Percentiles rank a stretch among this genome's conserved stretches.
Conservation (phyloP, 2,113 vertebrate genomes). For the Australoheros scitulus region DNA sequence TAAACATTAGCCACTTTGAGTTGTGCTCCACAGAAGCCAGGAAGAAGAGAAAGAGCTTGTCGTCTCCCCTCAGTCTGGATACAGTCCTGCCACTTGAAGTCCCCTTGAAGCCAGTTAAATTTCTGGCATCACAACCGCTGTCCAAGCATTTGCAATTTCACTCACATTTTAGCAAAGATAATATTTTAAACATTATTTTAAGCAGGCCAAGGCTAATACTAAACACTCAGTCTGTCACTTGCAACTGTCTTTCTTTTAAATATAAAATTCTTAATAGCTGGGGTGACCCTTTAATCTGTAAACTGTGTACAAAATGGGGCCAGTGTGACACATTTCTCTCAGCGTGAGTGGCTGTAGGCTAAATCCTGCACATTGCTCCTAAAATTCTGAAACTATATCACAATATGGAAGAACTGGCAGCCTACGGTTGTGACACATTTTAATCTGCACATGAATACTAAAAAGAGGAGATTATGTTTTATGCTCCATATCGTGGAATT, state of each 20-base stretch:
- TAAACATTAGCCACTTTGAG: conserved; percentile 48
- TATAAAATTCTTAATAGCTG: conserved; percentile 1
- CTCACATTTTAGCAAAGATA: background rate
- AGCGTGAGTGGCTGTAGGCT: background rate
- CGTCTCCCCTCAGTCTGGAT: conserved; percentile 6
- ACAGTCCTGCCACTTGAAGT: background rate
- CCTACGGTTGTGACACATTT: background rate
- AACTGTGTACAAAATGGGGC: background rate
- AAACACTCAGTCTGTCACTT: background rate
- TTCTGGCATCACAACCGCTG: background rate
- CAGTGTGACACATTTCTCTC: background rate
- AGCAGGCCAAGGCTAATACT: background rate
- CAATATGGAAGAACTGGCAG: background rate
- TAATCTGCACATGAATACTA: background rate
- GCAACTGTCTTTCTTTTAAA: background rate
- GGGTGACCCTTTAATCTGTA: background rate
- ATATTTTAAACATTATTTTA: conserved; percentile 5
- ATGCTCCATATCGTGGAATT: background rate
- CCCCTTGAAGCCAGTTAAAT: background rate
- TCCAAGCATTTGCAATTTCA: background rate
- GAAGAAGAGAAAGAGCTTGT: background rate
- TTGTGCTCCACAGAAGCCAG: conserved; percentile 12
- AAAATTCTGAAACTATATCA: background rate
- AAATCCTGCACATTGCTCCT: background rate
- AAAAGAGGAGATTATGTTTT: background rate